Conservation (phyloP, 2,797 vertebrate species). For the Phoebastria nigripes region DNA sequence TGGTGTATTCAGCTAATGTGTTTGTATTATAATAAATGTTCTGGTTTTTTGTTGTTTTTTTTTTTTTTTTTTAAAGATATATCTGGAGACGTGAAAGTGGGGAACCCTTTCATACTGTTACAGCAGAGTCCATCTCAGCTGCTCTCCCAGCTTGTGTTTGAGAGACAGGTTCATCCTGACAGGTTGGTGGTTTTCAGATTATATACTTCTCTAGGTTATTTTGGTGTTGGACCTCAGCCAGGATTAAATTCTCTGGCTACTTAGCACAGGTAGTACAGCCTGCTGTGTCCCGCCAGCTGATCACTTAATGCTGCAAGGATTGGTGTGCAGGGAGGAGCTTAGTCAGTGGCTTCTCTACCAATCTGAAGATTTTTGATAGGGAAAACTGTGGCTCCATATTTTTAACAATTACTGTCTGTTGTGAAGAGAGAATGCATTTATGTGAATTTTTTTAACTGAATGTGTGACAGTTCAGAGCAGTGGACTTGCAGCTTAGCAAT, state of each 20-base stretch:
- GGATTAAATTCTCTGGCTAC: neutral
- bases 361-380: neutral
- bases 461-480: neutral
- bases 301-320: neutral
- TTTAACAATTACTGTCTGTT: neutral
- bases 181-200: conserved; percentile 79
- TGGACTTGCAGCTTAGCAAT: neutral
- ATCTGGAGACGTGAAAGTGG: conserved; percentile 81
- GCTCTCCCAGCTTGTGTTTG: conserved; percentile 90
- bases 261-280: neutral
- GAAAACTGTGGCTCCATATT: neutral
- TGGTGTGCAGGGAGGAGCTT: neutral
- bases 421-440: neutral
- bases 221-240: neutral
- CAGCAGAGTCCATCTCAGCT: conserved; percentile 89
- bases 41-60: neutral
- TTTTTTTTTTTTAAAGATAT: conserved; percentile 74
- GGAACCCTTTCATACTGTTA: conserved; percentile 90
- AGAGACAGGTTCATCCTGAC: conserved; percentile 90
- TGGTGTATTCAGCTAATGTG: neutral
- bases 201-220: neutral
- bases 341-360: neutral
- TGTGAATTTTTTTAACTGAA: neutral
- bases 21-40: neutral
- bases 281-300: neutral